Base-by-base conservation (phyloP, 1,140 invertebrate species). In the Brachionus rubens region DNA sequence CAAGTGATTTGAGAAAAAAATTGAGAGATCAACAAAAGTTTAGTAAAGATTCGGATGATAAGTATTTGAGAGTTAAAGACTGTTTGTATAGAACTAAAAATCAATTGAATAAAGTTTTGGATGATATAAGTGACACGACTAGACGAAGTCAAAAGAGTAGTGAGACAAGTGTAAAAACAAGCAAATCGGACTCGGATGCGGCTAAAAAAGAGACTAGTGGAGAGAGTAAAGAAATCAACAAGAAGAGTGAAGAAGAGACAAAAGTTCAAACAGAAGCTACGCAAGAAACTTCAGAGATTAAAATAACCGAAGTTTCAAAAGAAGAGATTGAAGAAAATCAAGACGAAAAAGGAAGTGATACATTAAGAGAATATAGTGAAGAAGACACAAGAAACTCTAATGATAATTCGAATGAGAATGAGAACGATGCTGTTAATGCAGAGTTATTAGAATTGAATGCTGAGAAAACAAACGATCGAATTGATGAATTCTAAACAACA, bases 1-100 rank as follows among this genome's bases (percentile, higher is more conserved):
- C 50, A 7, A 40, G 28, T 30, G 68, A 72, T n/a, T 33, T 72
- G 30, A 48, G 33, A 19, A 72, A 72, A 33, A 48, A 54, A 19
- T 33, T 72, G 2, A 72, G 68, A 24, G 68, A 72, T 24, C 16
- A 72, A 21, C 68, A 72, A 54, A 48, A 36, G 24, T 40, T 72
- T 10, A 72, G 36, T 36, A 72, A 72, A 28, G 68, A 72, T 14
- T 50, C 36, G 24, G 68, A 72, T 36, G 68, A 72, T 14, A 72
- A 72, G 46, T 54, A 72, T 30, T 50, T 48, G 14, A 48, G 46
- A 33, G 6, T 72, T 2, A 72, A 72, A 41, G 68, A 72, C 16
- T 72, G 28, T 16, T 48, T 72, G 43, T 54, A 72, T 72, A 33
- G 68, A 48, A 72, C 68, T 5, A 48, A 40, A n/a, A 40, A 19